phyloP scores from a whole-genome alignment of 2,888 invertebrate species.

The Ernsta delagoae region DNA sequence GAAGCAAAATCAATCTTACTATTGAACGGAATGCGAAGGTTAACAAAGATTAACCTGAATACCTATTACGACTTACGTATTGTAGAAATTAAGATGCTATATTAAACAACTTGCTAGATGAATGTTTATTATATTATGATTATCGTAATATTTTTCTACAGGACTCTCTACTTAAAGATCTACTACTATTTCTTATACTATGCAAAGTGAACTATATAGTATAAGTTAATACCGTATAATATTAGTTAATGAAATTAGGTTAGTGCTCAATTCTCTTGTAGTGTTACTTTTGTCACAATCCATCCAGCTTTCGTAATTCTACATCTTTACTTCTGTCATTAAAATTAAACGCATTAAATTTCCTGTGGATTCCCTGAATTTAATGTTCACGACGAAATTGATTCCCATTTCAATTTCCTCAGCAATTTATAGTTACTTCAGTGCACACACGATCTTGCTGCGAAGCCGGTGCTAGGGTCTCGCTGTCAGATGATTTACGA shows the following conservation, averaged over 20 bases:
- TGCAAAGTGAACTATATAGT: too few relatives aligned
- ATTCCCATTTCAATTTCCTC: constrained; percentile 32
- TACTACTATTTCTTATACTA: too few relatives aligned
- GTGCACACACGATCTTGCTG: constrained; percentile 17
- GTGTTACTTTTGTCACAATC: background rate
- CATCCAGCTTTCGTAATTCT: too few relatives aligned
- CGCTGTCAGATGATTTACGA: constrained; percentile 52
- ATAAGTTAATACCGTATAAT: too few relatives aligned
- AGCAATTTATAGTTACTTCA: constrained; percentile 29
- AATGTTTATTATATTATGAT: too few relatives aligned
- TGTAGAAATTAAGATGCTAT: background rate
- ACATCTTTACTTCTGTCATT: too few relatives aligned
- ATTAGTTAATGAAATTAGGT: too few relatives aligned
- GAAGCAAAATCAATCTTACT: constrained; percentile 14
- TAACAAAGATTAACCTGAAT: constrained; percentile 31
- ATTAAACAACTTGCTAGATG: background rate
- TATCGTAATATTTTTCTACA: too few relatives aligned
- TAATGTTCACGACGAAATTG: constrained; percentile 6
- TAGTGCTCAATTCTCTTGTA: too few relatives aligned
- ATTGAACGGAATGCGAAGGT: constrained; percentile 27
- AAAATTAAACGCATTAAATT: too few relatives aligned
- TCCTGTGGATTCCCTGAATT: background rate
- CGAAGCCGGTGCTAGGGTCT: constrained; percentile 19
- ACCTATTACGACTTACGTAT: constrained; percentile 12
- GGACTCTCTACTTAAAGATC: too few relatives aligned